A percentile compares a stretch with the other conserved stretches of the same genome.
These are phyloP conservation scores for Pristionchus fissidentatus DNA, from an alignment of 2,888 invertebrate species.

Conservation along the genomic window DNA sequence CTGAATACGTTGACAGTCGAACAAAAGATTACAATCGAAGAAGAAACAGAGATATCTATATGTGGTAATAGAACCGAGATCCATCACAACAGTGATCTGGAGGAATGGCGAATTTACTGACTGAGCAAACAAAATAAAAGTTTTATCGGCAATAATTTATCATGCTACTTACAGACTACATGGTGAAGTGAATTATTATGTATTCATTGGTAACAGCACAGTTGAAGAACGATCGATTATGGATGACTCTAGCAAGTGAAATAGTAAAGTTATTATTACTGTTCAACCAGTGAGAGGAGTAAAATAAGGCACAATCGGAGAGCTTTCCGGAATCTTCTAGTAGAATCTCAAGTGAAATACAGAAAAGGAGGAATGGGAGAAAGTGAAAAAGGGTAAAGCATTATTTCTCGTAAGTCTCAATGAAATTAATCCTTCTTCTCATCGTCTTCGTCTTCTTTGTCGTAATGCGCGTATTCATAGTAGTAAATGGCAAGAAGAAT, in stretches of 20 bases:
- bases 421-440: slow-evolving; percentile 3
- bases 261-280: not conserved
- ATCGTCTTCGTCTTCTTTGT: slow-evolving; percentile 28
- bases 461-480: slow-evolving; percentile 76
- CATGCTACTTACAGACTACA: not conserved
- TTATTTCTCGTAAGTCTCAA: not conserved
- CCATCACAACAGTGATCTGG: slow-evolving; percentile 9
- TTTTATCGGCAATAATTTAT: too few relatives aligned
- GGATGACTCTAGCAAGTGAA: not conserved
- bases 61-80: not conserved
- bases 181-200: not conserved
- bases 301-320: not conserved
- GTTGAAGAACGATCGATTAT: not conserved
- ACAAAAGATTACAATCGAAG: not conserved
- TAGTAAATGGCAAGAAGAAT: slow-evolving; percentile 86
- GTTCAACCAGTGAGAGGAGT: not conserved
- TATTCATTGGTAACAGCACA: not conserved
- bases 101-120: too few relatives aligned
- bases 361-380: not conserved
- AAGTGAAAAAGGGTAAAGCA: not conserved
- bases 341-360: not conserved
- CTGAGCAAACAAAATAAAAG: too few relatives aligned
- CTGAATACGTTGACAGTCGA: not conserved
- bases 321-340: not conserved
- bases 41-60: not conserved